Percentiles rank a stretch among this genome's conserved stretches.
These are phyloP conservation scores for Notechis scutatus DNA, from an alignment of 2,113 vertebrate species.

Conservation along the genomic window DNA sequence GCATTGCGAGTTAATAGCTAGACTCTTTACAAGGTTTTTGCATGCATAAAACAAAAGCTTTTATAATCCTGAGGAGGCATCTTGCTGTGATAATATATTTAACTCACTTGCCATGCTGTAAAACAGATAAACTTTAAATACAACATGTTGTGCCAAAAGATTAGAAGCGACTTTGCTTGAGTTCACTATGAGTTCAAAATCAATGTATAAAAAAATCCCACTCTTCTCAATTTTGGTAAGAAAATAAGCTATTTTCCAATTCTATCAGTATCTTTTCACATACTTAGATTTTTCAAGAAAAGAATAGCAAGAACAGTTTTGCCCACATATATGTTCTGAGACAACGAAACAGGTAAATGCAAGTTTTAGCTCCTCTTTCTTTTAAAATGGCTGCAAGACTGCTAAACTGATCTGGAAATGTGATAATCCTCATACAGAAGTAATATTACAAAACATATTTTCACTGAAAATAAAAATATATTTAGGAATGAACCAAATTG, in stretches of 20 bases:
- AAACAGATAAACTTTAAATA: slow-evolving; percentile 55
- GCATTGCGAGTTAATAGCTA: slow-evolving; percentile 20
- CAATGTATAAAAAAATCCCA: slow-evolving; percentile 10
- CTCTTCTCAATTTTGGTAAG: slow-evolving; percentile 9
- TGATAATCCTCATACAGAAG: background rate
- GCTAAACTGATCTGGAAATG: background rate
- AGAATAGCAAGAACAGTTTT: background rate
- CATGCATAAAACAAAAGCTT: slow-evolving; percentile 54
- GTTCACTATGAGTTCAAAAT: slow-evolving; percentile 25
- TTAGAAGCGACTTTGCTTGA: slow-evolving; percentile 32
- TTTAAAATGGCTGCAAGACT: background rate
- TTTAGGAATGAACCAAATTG: background rate
- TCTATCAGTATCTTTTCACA: background rate
- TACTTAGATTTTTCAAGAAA: slow-evolving; percentile 10
- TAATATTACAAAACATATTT: background rate
- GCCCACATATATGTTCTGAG: slow-evolving; percentile 17
- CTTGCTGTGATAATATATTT: slow-evolving; percentile 47
- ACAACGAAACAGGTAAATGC: background rate
- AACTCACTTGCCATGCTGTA: slow-evolving; percentile 35
- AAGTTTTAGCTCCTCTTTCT: background rate
- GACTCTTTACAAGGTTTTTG: slow-evolving; percentile 41
- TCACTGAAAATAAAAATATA: background rate
- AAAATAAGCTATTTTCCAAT: slow-evolving; percentile 21
- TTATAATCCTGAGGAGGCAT: slow-evolving; percentile 53
- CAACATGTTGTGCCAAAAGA: slow-evolving; percentile 37